phyloP scores from a whole-genome alignment of 1,140 invertebrate species.

The Drosophila lini region DNA sequence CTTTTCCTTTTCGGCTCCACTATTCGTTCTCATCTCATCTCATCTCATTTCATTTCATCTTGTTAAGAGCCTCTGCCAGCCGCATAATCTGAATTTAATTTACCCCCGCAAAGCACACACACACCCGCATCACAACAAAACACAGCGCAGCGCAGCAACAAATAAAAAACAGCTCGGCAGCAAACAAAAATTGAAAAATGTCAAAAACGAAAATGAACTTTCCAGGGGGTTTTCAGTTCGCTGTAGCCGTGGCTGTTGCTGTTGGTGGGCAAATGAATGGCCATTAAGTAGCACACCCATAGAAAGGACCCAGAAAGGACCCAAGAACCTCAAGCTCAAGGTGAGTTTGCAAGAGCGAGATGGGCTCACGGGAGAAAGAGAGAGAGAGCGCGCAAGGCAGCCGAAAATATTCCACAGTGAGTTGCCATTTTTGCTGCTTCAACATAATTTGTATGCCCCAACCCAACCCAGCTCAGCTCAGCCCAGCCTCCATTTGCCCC shows the following conservation, averaged over 20 bases:
- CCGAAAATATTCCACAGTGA: slow-evolving; percentile 63
- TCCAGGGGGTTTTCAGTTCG: slow-evolving; percentile 43
- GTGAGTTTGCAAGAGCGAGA: slow-evolving; percentile 45
- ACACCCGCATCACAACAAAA: slow-evolving; percentile 15
- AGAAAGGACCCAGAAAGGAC: slow-evolving; percentile 18
- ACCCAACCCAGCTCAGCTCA: slow-evolving; percentile 1
- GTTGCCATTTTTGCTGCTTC: slow-evolving; percentile 71
- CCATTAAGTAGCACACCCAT: slow-evolving; percentile 61
- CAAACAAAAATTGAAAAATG: slow-evolving; percentile 73
- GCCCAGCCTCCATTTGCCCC: slow-evolving; percentile 5
- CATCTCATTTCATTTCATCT: slow-evolving; percentile 55
- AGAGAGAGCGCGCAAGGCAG: background rate
- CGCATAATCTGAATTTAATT: slow-evolving; percentile 75
- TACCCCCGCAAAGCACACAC: slow-evolving; percentile 54
- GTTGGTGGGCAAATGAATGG: slow-evolving; percentile 43
- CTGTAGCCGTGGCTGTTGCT: slow-evolving; percentile 8
- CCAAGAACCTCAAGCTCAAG: slow-evolving; percentile 49
- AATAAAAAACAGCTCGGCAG: slow-evolving; percentile 23
- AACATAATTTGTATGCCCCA: slow-evolving; percentile 62
- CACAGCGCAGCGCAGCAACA: background rate
- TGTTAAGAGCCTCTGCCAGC: slow-evolving; percentile 62
- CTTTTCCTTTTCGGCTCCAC: slow-evolving; percentile 36
- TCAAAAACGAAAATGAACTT: slow-evolving; percentile 75
- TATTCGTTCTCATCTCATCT: slow-evolving; percentile 45
- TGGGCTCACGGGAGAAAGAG: background rate